phyloP scores from a whole-genome alignment of 2,797 vertebrate genomes.

The Odontamblyopus lacepedii region DNA sequence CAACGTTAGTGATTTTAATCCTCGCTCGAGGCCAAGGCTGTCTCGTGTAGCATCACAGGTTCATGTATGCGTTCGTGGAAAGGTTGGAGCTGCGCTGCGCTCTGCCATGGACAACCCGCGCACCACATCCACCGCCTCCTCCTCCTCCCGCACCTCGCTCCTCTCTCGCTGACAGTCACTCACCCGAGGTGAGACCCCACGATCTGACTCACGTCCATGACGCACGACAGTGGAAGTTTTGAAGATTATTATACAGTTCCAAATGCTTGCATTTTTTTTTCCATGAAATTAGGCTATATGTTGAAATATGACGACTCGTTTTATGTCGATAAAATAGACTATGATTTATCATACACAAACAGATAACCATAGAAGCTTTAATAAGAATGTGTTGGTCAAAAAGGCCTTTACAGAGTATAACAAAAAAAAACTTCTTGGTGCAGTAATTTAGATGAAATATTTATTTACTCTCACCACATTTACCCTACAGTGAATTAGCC shows the following conservation, averaged over 20 bases:
- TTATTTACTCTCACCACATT: not conserved
- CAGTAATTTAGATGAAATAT: conserved; percentile 4
- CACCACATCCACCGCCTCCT: conserved; percentile 45
- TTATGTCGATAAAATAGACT: no score
- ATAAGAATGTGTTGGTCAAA: not conserved
- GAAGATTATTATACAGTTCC: conserved; percentile 8
- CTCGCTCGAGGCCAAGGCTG: not conserved
- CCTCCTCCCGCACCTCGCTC: conserved; percentile 4
- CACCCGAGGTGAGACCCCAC: conserved; percentile 31
- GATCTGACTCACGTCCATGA: conserved; percentile 53
- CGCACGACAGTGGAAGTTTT: conserved; percentile 52
- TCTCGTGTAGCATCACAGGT: conserved; percentile 18
- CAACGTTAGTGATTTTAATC: not conserved
- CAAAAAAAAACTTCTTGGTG: not conserved
- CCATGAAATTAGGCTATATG: not conserved
- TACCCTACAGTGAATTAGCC: not conserved
- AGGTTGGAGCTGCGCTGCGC: conserved; percentile 58
- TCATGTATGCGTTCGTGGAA: conserved; percentile 54
- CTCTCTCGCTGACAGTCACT: not conserved
- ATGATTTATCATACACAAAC: no score
- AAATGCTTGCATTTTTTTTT: no score
- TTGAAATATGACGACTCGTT: no score
- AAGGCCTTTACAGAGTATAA: not conserved
- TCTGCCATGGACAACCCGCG: conserved; percentile 53
- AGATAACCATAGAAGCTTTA: no score